phyloP scores from a whole-genome alignment of 2,797 vertebrate species.

The Champsocephalus esox region DNA sequence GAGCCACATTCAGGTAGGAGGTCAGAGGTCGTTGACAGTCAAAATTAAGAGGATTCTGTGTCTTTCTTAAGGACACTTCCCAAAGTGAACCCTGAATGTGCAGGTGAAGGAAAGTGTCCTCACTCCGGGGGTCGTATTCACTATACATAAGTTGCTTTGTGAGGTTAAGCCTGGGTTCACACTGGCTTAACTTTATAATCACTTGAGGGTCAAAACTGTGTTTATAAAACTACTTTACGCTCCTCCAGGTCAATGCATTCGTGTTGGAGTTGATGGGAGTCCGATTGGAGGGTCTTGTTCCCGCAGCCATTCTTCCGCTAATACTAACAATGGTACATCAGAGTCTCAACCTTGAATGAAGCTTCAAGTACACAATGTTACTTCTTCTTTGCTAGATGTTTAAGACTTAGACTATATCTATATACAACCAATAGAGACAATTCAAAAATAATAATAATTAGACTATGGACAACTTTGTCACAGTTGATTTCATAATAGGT shows the following conservation, averaged over 20 bases:
- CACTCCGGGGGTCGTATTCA: neutral
- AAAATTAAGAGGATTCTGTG: neutral
- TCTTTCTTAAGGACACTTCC: neutral
- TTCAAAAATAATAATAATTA: too few species aligned
- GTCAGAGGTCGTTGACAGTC: constrained; percentile 16
- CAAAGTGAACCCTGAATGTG: neutral
- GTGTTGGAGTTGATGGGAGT: constrained; percentile 83
- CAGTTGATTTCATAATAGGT: neutral
- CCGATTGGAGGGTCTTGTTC: constrained; percentile 81
- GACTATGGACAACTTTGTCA: neutral
- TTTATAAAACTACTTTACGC: constrained; percentile 18
- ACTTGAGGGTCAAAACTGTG: neutral
- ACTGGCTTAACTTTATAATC: constrained; percentile 13
- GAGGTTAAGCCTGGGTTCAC: constrained; percentile 3
- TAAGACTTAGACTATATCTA: neutral
- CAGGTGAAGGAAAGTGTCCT: constrained; percentile 2
- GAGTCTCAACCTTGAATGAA: neutral
- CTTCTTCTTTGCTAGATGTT: neutral
- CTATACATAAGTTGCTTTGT: neutral
- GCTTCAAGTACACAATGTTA: neutral
- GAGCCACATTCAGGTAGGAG: neutral
- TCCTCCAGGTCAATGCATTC: constrained; percentile 23
- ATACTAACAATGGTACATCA: constrained; percentile 82
- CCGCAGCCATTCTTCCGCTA: constrained; percentile 84
- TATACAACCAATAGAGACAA: too few species aligned